Percentiles rank a stretch among this genome's conserved stretches.
Evolutionary conservation across 1,140 invertebrate genomes (phyloP).

Genomic region (Drosophila simulans): DNA sequence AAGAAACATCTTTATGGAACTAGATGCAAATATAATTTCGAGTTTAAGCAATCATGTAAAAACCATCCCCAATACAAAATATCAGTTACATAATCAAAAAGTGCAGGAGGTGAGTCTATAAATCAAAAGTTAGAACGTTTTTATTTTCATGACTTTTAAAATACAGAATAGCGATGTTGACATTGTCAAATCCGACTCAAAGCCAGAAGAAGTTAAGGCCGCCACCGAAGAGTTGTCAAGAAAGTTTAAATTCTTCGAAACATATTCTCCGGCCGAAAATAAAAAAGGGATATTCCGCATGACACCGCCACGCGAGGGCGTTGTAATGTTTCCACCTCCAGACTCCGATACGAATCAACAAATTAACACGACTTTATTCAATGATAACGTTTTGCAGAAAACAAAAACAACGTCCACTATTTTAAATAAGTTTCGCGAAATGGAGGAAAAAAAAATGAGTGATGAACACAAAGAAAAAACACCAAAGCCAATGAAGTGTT

Average conservation of each 20-base stretch:
- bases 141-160: neutral
- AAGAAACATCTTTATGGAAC: constrained; percentile 92
- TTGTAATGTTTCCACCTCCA: constrained; percentile 86
- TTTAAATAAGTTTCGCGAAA: constrained; percentile 93
- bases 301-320: constrained; percentile 92
- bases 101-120: constrained; percentile 24
- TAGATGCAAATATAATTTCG: constrained; percentile 88
- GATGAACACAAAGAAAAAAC: constrained; percentile 85
- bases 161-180: constrained; percentile 30
- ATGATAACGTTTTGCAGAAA: constrained; percentile 86
- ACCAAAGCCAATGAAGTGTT: constrained; percentile 93
- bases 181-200: constrained; percentile 85
- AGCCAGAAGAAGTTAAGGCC: constrained; percentile 90
- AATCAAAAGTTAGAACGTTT: neutral
- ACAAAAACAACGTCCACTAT: constrained; percentile 93
- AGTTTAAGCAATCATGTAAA: neutral
- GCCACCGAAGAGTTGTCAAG: constrained; percentile 92
- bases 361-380: constrained; percentile 6
- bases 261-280: constrained; percentile 89
- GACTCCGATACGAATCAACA: constrained; percentile 25
- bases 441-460: constrained; percentile 90
- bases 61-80: constrained; percentile 7
- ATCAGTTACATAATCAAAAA: neutral
- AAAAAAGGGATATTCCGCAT: constrained; percentile 92
- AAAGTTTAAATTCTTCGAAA: constrained; percentile 96